A percentile compares a stretch with the other conserved stretches of the same genome.
Conservation (phyloP, 2,888 invertebrate genomes). For the Graphium colonna region DNA sequence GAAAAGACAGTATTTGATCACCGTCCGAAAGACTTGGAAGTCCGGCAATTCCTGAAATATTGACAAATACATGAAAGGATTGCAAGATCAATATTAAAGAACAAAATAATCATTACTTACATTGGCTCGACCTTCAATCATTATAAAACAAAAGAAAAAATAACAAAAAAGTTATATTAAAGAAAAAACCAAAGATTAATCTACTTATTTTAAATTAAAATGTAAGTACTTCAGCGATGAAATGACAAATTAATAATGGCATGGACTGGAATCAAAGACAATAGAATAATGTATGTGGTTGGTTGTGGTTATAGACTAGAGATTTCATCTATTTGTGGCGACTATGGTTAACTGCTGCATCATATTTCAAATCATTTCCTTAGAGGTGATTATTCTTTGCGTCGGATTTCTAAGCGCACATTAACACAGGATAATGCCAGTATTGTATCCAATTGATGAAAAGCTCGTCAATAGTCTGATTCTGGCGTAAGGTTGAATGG, state of each 20-base stretch:
- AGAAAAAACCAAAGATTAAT: not conserved
- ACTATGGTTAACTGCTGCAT: no score
- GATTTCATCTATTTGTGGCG: no score
- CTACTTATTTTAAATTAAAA: not conserved
- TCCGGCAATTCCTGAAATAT: conserved; percentile 82
- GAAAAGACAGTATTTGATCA: conserved; percentile 86
- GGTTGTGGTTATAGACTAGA: no score
- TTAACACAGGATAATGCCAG: no score
- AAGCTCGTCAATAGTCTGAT: no score
- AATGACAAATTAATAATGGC: not conserved
- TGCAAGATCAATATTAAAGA: conserved; percentile 9
- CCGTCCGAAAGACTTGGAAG: conserved; percentile 86
- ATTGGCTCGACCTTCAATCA: conserved; percentile 77
- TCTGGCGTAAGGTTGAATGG: no score
- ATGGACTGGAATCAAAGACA: not conserved
- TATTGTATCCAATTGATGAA: no score
- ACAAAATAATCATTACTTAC: conserved; percentile 47
- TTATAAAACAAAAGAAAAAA: conserved; percentile 57
- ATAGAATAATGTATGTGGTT: not conserved
- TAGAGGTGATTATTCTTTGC: no score
- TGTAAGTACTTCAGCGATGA: not conserved
- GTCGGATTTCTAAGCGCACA: no score
- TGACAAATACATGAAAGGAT: conserved; percentile 31
- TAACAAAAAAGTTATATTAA: conserved; percentile 39
- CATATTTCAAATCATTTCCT: no score